Evolutionary conservation across 2,113 vertebrate species (phyloP), one percentile per base, ranked within the genome.

Genomic region (Emydura subglobosa): DNA sequence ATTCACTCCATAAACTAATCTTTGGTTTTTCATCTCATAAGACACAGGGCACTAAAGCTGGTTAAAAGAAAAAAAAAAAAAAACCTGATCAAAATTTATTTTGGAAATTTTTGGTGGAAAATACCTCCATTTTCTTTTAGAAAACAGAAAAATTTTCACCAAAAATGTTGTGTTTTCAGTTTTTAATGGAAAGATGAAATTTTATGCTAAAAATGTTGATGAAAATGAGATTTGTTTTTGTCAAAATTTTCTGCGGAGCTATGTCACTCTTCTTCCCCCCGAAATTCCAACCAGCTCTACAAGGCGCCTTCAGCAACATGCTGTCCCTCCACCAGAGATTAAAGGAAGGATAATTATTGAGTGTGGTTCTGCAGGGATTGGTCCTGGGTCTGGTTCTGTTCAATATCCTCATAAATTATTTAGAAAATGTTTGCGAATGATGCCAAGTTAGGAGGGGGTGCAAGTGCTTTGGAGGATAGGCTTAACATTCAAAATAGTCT

Each of bases 41-140:
- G 21, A 57, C 22, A 4, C 27, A 49, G 4, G 47, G 19, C 21
- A 4, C 2, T 68, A 42, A 22, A 7, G 76, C 6, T 3, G 0
- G 1, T 17, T 42, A 2, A 91, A 89, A 80, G 53, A 9, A 10
- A 47, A 47, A 47, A 39, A 39, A 39, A 39, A 39, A 39, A 39
- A 39, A 3, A 39, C 39, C 78, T 22, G 1, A n/a, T 88, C 1
- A 59, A 39, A 5, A 3, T 61, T 94, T 72, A 39, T 39, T 72
- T 72, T 39, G 34, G n/a, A 39, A 10, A 9, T 39, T 72, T 72
- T n/a, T 72, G n/a, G n/a, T 72, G 19, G 65, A 72, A 39, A 72
- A 39, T 72, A 8, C n/a, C n/a, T 53, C 51, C 19, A 21, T 39
- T 22, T 47, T 47, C 47, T 59, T 27, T 59, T 4, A 39, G 21